Percentiles rank a stretch among this genome's conserved stretches.
Conservation (phyloP, 2,888 invertebrate genomes). For the Venustoraphidia nigricollis region DNA sequence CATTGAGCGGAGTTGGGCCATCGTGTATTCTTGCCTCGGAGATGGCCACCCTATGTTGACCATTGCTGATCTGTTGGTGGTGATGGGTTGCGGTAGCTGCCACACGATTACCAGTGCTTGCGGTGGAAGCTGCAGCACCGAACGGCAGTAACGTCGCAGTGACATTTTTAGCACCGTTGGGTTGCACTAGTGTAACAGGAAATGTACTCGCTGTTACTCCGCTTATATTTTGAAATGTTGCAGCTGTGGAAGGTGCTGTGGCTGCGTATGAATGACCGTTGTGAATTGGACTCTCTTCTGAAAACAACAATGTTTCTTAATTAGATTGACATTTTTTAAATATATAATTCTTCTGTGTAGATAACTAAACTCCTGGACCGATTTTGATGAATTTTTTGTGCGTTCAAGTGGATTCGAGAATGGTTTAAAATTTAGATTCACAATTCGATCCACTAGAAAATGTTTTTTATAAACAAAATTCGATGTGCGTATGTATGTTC, state of each 20-base stretch:
- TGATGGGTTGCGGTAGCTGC: neutral
- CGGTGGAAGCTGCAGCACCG: constrained; percentile 21
- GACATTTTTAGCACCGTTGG: constrained; percentile 10
- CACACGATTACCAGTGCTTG: constrained; percentile 7
- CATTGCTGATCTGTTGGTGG: neutral
- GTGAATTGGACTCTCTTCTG: constrained; percentile 7
- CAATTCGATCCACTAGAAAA: no score
- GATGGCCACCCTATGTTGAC: neutral
- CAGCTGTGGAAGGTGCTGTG: constrained; percentile 7
- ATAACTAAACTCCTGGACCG: no score
- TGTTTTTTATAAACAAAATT: no score
- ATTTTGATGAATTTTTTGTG: no score
- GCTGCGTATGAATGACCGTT: constrained; percentile 3
- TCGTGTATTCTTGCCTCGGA: neutral
- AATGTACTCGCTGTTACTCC: constrained; percentile 12
- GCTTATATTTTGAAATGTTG: constrained; percentile 5
- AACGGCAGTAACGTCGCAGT: constrained; percentile 19
- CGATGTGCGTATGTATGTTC: no score
- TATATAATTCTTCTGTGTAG: no score
- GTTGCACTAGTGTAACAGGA: constrained; percentile 11
- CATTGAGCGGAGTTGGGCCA: constrained; percentile 9
- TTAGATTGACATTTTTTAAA: no score
- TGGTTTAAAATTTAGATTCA: no score
- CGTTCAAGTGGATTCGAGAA: no score
- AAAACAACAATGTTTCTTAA: constrained; percentile 2